phyloP scores from a whole-genome alignment of 2,113 vertebrate genomes.

The Colossoma macropomum region DNA sequence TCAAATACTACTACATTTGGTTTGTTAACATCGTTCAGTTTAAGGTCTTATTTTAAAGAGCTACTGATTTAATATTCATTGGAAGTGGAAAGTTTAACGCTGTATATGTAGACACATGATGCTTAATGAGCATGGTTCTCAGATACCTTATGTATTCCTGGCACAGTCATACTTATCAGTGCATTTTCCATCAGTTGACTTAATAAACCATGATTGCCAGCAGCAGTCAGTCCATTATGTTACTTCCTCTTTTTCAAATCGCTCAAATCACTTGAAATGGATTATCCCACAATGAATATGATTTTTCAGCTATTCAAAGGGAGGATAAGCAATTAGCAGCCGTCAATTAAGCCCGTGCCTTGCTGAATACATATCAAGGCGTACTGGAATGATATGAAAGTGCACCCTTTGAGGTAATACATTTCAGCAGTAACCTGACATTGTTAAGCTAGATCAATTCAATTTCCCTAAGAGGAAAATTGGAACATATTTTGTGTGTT shows the following conservation, averaged over 20 bases:
- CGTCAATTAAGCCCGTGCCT: conserved; percentile 49
- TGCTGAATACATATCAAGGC: conserved; percentile 36
- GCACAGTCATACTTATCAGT: conserved; percentile 17
- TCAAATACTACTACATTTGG: neutral
- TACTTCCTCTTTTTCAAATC: conserved; percentile 32
- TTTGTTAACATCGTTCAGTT: neutral
- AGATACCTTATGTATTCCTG: conserved; percentile 12
- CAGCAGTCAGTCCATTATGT: conserved; percentile 46
- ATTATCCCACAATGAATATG: conserved; percentile 43
- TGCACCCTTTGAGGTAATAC: conserved; percentile 36
- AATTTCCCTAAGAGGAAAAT: conserved; percentile 41
- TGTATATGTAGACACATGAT: neutral
- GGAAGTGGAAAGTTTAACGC: neutral
- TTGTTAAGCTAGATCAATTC: conserved; percentile 48
- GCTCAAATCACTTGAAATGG: conserved; percentile 43
- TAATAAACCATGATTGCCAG: conserved; percentile 46
- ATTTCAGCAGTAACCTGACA: conserved; percentile 38
- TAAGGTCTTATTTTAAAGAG: neutral
- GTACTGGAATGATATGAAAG: conserved; percentile 49
- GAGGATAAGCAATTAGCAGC: conserved; percentile 51
- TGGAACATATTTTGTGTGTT: conserved; percentile 31
- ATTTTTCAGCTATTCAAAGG: conserved; percentile 48
- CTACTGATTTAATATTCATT: neutral
- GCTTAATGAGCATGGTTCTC: neutral
- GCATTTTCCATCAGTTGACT: conserved; percentile 46